These are phyloP conservation scores for Chaenocephalus aceratus DNA, from an alignment of 2,113 vertebrate species.

Conservation along the genomic window DNA sequence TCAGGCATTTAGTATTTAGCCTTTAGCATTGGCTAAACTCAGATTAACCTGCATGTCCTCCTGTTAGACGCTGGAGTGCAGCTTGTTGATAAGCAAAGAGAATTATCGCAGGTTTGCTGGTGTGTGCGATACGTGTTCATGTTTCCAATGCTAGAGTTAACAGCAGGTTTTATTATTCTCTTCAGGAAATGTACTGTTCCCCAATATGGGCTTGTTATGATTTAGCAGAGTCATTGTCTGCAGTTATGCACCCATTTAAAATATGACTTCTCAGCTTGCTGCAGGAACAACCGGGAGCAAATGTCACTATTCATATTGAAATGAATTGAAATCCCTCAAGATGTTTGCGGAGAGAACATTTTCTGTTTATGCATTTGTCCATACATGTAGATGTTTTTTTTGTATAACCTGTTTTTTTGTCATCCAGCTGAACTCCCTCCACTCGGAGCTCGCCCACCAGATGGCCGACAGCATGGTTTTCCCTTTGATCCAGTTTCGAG, in stretches of 20 bases:
- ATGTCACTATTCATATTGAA: slow-evolving; percentile 19
- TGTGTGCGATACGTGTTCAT: not conserved
- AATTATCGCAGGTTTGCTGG: slow-evolving; percentile 37
- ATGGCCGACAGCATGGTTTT: slow-evolving; percentile 97
- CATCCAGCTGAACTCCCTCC: slow-evolving; percentile 92
- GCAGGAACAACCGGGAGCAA: slow-evolving; percentile 39
- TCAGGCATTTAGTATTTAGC: slow-evolving; percentile 42
- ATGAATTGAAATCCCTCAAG: slow-evolving; percentile 47
- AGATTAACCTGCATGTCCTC: slow-evolving; percentile 31
- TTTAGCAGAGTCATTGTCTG: slow-evolving; percentile 21
- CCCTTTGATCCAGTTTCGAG: slow-evolving; percentile 95
- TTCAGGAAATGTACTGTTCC: slow-evolving; percentile 25
- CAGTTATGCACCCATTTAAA: slow-evolving; percentile 27
- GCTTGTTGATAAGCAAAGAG: slow-evolving; percentile 41
- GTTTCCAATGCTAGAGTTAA: slow-evolving; percentile 42
- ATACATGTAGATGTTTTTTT: slow-evolving; percentile 26
- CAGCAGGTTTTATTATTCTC: slow-evolving; percentile 39
- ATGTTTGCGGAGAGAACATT: slow-evolving; percentile 39
- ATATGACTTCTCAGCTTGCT: slow-evolving; percentile 42
- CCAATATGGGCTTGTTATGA: slow-evolving; percentile 23
- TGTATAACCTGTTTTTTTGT: slow-evolving; percentile 42
- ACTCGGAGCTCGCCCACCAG: slow-evolving; percentile 92
- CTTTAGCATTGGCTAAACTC: slow-evolving; percentile 55
- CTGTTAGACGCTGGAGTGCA: slow-evolving; percentile 10
- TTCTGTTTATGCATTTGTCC: slow-evolving; percentile 34